phyloP scores from a whole-genome alignment of 2,113 vertebrate genomes.

The Leiothrix lutea region DNA sequence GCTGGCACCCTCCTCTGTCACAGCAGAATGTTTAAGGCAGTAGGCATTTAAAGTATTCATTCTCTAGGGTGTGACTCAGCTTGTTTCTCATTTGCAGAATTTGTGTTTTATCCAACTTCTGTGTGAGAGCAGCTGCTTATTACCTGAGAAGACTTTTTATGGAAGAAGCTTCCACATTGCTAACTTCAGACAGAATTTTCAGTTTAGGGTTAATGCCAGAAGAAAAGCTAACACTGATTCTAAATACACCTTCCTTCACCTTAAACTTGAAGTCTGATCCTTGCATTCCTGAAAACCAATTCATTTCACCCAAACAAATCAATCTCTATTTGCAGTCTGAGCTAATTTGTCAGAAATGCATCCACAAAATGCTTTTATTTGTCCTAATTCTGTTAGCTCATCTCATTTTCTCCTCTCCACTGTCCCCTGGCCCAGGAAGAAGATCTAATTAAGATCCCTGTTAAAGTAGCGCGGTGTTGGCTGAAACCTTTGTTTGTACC shows the following conservation, averaged over 20 bases:
- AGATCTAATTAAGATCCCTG: constrained; percentile 62
- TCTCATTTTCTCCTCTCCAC: constrained; percentile 51
- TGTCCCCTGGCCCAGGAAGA: constrained; percentile 30
- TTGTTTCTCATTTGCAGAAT: not conserved
- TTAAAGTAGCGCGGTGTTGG: constrained; percentile 20
- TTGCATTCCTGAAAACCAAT: not conserved
- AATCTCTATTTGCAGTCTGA: constrained; percentile 51
- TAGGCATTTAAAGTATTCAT: not conserved
- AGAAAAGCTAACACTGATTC: not conserved
- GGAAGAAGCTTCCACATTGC: not conserved
- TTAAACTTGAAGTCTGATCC: not conserved
- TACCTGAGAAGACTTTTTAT: not conserved
- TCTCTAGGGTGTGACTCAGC: not conserved
- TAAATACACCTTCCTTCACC: not conserved
- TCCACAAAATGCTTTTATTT: constrained; percentile 58
- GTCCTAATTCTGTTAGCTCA: constrained; percentile 43
- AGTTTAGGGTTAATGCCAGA: not conserved
- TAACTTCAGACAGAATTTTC: not conserved
- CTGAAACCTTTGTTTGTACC: constrained; percentile 27
- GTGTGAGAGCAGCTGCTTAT: not conserved
- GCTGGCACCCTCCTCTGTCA: not conserved
- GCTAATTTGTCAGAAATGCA: constrained; percentile 55
- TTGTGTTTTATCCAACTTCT: not conserved
- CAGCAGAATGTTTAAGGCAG: not conserved
- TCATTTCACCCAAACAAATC: constrained; percentile 41